Base-by-base conservation (phyloP, 2,797 vertebrate species). In the Oceanodroma leucorhoa region DNA sequence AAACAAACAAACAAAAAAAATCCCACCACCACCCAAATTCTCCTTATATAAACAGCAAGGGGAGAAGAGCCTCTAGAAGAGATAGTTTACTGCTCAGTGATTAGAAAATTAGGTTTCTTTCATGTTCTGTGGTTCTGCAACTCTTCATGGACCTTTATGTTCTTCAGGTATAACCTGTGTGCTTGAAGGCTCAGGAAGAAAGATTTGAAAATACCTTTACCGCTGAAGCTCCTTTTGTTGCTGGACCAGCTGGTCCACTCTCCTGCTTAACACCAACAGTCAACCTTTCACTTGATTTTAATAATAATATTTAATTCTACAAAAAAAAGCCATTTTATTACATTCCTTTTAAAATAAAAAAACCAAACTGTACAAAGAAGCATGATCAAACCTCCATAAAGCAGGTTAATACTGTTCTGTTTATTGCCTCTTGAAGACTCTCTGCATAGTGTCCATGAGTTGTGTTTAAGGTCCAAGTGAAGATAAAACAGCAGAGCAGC, bases 241-340 rank as follows among this genome's bases (percentile, higher is more conserved):
- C 83, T 87, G 93, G 94, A 94, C 94, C 92, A 95, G 54, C 21
- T 76, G 76, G 95, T 78, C 90, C 92, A 17, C 30, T 91, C 92
- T 94, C 67, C 93, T 95, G 90, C 97, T 98, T 92, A 97, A 97
- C 91, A 96, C 80, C 96, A 97, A 97, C 95, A 98, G 92, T 94
- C 97, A 98, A 97, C 96, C 97, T 98, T 98, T 96, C 90, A 97
- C 83, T 98, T 94, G 79, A 96, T 97, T 98, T 98, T 96, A 97
- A 97, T 97, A 96, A 93, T 95, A 97, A 95, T 97, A 98, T 97
- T 98, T 98, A 98, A 98, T 97, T 97, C 97, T 98, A 97, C 87
- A 95, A 97, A 95, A 97, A 93, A 95, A 94, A 87, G 87, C 77
- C 94, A 96, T 94, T 97, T 98, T 97, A 97, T 98, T 98, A 98